Percentiles rank a stretch among this genome's conserved stretches.
These are phyloP conservation scores for Cynaeus angustus DNA, from an alignment of 2,888 invertebrate species.

Conservation along the genomic window DNA sequence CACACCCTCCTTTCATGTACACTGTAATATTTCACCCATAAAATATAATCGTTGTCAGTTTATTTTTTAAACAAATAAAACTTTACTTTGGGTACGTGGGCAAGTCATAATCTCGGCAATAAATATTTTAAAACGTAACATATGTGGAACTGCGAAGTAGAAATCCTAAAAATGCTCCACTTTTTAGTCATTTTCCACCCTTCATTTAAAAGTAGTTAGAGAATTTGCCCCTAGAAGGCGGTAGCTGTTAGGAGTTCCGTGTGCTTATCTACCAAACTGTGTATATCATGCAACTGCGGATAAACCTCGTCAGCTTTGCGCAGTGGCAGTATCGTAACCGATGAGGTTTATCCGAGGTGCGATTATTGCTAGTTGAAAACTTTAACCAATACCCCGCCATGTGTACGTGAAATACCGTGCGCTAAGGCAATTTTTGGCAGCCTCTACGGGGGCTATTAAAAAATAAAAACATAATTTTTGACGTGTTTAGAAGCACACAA, in stretches of 20 bases:
- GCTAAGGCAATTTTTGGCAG: conserved; percentile 49
- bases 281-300: background rate
- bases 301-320: conserved; percentile 44
- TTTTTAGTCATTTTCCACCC: too few species aligned
- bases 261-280: background rate
- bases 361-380: conserved; percentile 52
- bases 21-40: too few species aligned
- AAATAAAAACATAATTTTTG: background rate
- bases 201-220: too few species aligned
- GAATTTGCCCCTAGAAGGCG: background rate
- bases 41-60: too few species aligned
- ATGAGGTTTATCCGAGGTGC: conserved; percentile 51
- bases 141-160: too few species aligned
- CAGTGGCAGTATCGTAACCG: conserved; percentile 52
- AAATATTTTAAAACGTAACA: too few species aligned
- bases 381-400: conserved; percentile 51
- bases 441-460: conserved; percentile 50
- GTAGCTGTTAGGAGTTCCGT: background rate
- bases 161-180: too few species aligned
- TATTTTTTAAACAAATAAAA: too few species aligned
- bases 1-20: too few species aligned
- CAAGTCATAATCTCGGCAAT: too few species aligned
- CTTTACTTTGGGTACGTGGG: too few species aligned
- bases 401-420: conserved; percentile 51
- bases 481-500: too few species aligned